A percentile compares a stretch with the other conserved stretches of the same genome.
phyloP scores from a whole-genome alignment of 2,888 invertebrate species.

The Drosophila parthenogenetica region DNA sequence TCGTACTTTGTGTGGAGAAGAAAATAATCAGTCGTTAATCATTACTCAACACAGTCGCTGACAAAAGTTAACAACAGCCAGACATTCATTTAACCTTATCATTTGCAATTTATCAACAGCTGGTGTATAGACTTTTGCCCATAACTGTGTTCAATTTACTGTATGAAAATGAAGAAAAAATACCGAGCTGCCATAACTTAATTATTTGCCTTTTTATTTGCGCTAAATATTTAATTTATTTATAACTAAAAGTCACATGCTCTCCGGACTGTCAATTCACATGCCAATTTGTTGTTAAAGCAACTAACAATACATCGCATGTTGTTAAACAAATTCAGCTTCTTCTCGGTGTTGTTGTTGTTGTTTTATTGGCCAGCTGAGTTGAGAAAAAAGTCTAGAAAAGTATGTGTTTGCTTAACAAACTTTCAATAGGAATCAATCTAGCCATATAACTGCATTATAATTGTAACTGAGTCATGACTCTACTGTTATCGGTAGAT shows the following conservation, averaged over 20 bases:
- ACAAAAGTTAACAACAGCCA: slow-evolving; percentile 21
- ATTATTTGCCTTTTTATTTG: slow-evolving; percentile 58
- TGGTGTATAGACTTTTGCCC: slow-evolving; percentile 34
- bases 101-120: slow-evolving; percentile 5
- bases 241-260: slow-evolving; percentile 68
- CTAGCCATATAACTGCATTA: neutral
- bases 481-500: slow-evolving; percentile 3
- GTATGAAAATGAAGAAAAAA: slow-evolving; percentile 16
- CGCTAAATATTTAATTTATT: slow-evolving; percentile 54
- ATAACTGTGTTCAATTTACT: slow-evolving; percentile 45
- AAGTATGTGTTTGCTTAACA: neutral
- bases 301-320: slow-evolving; percentile 41
- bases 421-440: slow-evolving; percentile 13
- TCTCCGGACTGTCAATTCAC: slow-evolving; percentile 41
- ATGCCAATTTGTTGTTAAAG: slow-evolving; percentile 52
- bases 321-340: slow-evolving; percentile 4
- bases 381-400: neutral
- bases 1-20: no score
- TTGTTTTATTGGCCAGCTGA: slow-evolving; percentile 18
- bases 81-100: slow-evolving; percentile 27
- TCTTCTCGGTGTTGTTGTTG: slow-evolving; percentile 12
- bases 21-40: slow-evolving; percentile 59
- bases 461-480: neutral
- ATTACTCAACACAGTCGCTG: slow-evolving; percentile 23
- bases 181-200: slow-evolving; percentile 52